These are phyloP conservation scores for Labrus mixtus DNA, from an alignment of 2,113 vertebrate genomes.

Conservation along the genomic window DNA sequence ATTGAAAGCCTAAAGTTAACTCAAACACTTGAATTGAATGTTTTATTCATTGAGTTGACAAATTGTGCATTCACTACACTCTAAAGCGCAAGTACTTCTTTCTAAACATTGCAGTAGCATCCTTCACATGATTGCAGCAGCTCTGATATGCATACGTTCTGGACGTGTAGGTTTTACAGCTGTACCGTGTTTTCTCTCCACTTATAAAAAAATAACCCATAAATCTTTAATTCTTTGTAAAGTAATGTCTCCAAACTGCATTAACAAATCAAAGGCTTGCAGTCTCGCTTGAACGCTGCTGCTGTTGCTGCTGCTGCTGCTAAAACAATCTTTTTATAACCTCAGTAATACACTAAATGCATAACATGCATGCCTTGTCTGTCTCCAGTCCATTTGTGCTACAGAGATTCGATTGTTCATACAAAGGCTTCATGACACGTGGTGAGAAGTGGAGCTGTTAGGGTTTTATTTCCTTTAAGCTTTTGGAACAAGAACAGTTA, in stretches of 20 bases:
- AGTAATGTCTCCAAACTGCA: constrained; percentile 60
- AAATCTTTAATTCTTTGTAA: constrained; percentile 58
- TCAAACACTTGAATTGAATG: no score
- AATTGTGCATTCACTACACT: no score
- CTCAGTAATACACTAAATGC: constrained; percentile 44
- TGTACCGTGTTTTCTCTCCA: constrained; percentile 8
- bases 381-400: constrained; percentile 1
- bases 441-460: constrained; percentile 9
- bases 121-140: constrained; percentile 16
- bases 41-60: no score
- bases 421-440: not conserved
- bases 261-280: constrained; percentile 44
- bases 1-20: no score
- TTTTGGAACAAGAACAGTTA: constrained; percentile 11
- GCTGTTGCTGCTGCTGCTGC: constrained; percentile 44
- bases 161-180: constrained; percentile 48
- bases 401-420: constrained; percentile 41
- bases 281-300: constrained; percentile 10
- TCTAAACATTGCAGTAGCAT: not conserved
- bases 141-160: not conserved
- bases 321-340: constrained; percentile 46
- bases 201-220: constrained; percentile 29
- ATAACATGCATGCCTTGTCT: constrained; percentile 25
- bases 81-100: no score
- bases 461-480: not conserved